Conservation (phyloP, 30 jellyfish, hydroid and myxozoan species). For the Turritopsis rubra region DNA sequence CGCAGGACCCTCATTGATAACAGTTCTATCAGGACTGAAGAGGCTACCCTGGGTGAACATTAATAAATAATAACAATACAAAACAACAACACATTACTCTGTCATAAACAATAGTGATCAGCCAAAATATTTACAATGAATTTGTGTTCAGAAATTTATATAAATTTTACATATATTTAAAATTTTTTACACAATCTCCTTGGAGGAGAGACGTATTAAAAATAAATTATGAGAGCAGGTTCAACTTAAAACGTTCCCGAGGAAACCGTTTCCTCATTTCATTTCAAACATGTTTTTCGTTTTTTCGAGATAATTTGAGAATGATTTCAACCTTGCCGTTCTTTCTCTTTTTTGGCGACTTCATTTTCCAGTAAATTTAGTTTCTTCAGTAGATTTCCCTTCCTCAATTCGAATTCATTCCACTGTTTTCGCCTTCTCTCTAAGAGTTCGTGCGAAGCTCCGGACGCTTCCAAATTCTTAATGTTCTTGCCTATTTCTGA, state of each 20-base stretch:
- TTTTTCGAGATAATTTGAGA: too few relatives aligned
- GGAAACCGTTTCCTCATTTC: too few relatives aligned
- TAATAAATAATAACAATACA: too few relatives aligned
- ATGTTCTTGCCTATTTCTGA: constrained; percentile 60
- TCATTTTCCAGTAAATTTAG: constrained; percentile 63
- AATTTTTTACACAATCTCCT: not conserved
- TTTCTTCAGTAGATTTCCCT: constrained; percentile 59
- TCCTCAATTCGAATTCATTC: constrained; percentile 49
- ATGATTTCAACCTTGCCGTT: constrained; percentile 20
- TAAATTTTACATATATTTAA: not conserved
- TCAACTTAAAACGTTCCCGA: too few relatives aligned
- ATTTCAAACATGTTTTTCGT: too few relatives aligned
- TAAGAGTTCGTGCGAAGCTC: constrained; percentile 46
- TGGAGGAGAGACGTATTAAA: not conserved
- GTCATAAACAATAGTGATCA: too few relatives aligned
- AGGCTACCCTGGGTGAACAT: too few relatives aligned
- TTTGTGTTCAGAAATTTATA: not conserved
- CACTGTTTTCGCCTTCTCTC: constrained; percentile 52
- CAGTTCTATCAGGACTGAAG: too few relatives aligned
- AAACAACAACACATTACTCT: too few relatives aligned
- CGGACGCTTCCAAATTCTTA: constrained; percentile 56
- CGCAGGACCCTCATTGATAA: too few relatives aligned
- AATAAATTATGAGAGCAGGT: too few relatives aligned
- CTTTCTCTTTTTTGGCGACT: constrained; percentile 48
- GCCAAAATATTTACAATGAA: not conserved